Evolutionary conservation across 2,888 invertebrate species (phyloP).

Genomic region (Spodoptera exigua): DNA sequence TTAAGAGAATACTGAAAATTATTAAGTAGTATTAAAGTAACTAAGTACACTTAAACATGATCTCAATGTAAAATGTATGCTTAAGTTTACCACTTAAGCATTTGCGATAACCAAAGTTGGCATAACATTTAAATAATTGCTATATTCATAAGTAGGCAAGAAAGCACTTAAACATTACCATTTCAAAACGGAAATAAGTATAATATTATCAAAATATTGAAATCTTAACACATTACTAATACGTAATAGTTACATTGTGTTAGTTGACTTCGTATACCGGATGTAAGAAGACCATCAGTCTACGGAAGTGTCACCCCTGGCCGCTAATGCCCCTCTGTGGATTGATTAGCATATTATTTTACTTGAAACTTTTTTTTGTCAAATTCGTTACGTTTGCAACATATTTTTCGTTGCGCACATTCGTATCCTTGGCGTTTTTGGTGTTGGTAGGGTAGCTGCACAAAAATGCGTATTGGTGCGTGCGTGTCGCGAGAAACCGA

Average conservation of each 20-base stretch:
- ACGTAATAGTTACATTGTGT: slow-evolving; percentile 25
- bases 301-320: slow-evolving; percentile 64
- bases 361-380: slow-evolving; percentile 33
- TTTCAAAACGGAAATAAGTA: slow-evolving; percentile 32
- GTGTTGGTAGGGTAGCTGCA: slow-evolving; percentile 73
- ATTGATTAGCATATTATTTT: slow-evolving; percentile 45
- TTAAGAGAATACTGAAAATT: too few relatives aligned
- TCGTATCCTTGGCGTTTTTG: slow-evolving; percentile 56
- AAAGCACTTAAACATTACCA: slow-evolving; percentile 5
- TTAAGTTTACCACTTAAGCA: too few relatives aligned
- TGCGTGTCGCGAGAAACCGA: slow-evolving; percentile 74
- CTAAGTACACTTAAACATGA: too few relatives aligned
- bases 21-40: too few relatives aligned
- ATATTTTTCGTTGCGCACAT: slow-evolving; percentile 52
- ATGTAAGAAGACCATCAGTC: slow-evolving; percentile 59
- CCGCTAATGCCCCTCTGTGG: slow-evolving; percentile 47
- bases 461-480: slow-evolving; percentile 85
- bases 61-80: too few relatives aligned
- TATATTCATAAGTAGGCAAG: too few relatives aligned
- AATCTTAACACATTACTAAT: slow-evolving; percentile 19
- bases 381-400: slow-evolving; percentile 52
- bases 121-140: too few relatives aligned
- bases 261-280: slow-evolving; percentile 47
- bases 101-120: too few relatives aligned
- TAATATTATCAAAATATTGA: slow-evolving; percentile 29